These are phyloP conservation scores for Microctonus hyperodae DNA, from an alignment of 2,888 invertebrate genomes.

Conservation along the genomic window DNA sequence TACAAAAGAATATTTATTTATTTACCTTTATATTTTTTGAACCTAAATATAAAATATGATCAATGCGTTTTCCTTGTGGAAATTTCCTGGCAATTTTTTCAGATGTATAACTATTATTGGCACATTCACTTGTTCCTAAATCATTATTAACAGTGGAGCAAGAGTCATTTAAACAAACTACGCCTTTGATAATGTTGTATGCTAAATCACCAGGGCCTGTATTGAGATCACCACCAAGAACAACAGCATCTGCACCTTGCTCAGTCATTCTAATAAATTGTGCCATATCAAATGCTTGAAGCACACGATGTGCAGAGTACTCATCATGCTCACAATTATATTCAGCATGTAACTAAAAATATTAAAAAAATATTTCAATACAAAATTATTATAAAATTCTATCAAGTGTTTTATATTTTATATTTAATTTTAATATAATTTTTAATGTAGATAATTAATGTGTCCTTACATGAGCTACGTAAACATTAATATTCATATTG, in stretches of 20 bases:
- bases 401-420: background rate
- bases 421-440: slow-evolving; percentile 11
- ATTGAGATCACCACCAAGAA: slow-evolving; percentile 95
- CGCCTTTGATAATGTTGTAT: slow-evolving; percentile 70
- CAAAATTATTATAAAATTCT: background rate
- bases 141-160: slow-evolving; percentile 54
- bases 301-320: slow-evolving; percentile 89
- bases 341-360: slow-evolving; percentile 87
- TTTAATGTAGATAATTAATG: slow-evolving; percentile 4
- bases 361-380: slow-evolving; percentile 12
- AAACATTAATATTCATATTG: slow-evolving; percentile 80
- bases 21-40: slow-evolving; percentile 54
- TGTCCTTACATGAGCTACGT: slow-evolving; percentile 88
- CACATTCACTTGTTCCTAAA: slow-evolving; percentile 79
- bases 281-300: slow-evolving; percentile 94
- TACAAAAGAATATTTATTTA: background rate
- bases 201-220: slow-evolving; percentile 87
- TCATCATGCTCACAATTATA: slow-evolving; percentile 85
- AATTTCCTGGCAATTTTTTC: slow-evolving; percentile 64
- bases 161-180: slow-evolving; percentile 68
- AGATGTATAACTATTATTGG: slow-evolving; percentile 83
- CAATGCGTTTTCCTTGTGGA: slow-evolving; percentile 87
- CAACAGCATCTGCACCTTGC: slow-evolving; percentile 77
- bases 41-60: slow-evolving; percentile 82
- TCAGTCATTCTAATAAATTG: slow-evolving; percentile 91